A percentile compares a stretch with the other conserved stretches of the same genome.
Evolutionary conservation across 2,113 vertebrate species (phyloP).

Genomic region (Syrrhaptes paradoxus): DNA sequence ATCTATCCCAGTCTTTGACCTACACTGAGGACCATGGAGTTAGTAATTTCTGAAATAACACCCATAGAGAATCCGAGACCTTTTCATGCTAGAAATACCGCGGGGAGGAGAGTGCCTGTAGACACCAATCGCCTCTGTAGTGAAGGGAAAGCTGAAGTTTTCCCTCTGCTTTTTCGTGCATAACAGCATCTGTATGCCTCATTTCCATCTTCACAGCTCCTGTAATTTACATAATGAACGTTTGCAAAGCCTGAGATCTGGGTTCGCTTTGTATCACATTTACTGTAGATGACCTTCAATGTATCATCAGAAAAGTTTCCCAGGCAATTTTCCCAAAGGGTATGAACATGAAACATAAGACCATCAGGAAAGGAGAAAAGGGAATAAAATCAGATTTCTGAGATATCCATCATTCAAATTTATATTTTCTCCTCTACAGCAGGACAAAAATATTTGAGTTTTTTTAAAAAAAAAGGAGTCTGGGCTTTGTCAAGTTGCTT

Average conservation of each 20-base stretch:
- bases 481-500: neutral
- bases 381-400: slow-evolving; percentile 6
- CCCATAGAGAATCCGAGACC: neutral
- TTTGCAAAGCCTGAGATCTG: slow-evolving; percentile 56
- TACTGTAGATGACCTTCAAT: slow-evolving; percentile 57
- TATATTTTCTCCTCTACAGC: neutral
- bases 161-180: slow-evolving; percentile 40
- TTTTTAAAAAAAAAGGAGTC: neutral
- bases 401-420: neutral
- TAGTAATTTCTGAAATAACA: slow-evolving; percentile 8
- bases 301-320: slow-evolving; percentile 57
- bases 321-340: slow-evolving; percentile 48
- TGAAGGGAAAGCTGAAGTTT: slow-evolving; percentile 63
- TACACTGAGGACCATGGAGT: neutral
- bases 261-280: slow-evolving; percentile 46
- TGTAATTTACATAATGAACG: slow-evolving; percentile 72
- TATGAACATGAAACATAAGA: neutral
- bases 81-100: slow-evolving; percentile 25
- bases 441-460: neutral
- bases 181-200: slow-evolving; percentile 44
- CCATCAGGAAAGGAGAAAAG: neutral
- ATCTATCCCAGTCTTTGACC: neutral
- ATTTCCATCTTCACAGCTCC: slow-evolving; percentile 62
- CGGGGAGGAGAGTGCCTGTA: neutral
- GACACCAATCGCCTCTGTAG: neutral